Evolutionary conservation across 2,113 vertebrate species (phyloP), one percentile per base, ranked within the genome.

Genomic region (Cheilinus undulatus): DNA sequence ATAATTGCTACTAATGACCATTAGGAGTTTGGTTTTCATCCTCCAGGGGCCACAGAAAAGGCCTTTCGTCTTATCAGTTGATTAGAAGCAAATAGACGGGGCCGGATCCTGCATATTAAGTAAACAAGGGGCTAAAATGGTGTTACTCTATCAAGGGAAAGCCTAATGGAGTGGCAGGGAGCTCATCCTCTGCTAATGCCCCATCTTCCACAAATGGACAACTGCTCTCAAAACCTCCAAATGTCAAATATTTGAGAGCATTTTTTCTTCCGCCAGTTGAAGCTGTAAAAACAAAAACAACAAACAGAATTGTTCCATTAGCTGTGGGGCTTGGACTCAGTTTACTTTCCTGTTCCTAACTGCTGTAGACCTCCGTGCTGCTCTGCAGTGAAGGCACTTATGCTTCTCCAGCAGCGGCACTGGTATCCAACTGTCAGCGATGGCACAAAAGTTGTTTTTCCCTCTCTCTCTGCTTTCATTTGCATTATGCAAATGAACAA

Each of bases 1-100:
- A 74, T 92, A 93, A 94, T 94, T 93, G 92, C 90, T 90, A 84
- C 91, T 94, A 94, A 94, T 94, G 91, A 94, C 91, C 93, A 94
- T 94, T 92, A 94, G 85, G 88, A 93, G 91, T 91, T 91, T 88
- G 83, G 86, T 90, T 93, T 91, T 85, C 89, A 87, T 87, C 90
- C 92, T 88, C 90, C 60, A 46, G 92, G 91, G 90, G 88, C 82
- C 32, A 51, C 28, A 86, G 84, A 91, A 92, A 92, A 90, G 86
- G 88, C 86, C 91, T 91, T 93, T 87, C 75, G 86, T 92, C 91
- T 94, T 94, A 93, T 92, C 92, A 93, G 92, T 91, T 92, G 92
- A 93, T 94, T 94, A 93, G 91, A 73, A 71, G 86, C 89, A 93
- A 94, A 93, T 89, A 89, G 89, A 87, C 87, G 52, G 82, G 88